Evolutionary conservation across 1,140 invertebrate species (phyloP), one percentile per base, ranked within the genome.

Genomic region (Papilio polyxenes): DNA sequence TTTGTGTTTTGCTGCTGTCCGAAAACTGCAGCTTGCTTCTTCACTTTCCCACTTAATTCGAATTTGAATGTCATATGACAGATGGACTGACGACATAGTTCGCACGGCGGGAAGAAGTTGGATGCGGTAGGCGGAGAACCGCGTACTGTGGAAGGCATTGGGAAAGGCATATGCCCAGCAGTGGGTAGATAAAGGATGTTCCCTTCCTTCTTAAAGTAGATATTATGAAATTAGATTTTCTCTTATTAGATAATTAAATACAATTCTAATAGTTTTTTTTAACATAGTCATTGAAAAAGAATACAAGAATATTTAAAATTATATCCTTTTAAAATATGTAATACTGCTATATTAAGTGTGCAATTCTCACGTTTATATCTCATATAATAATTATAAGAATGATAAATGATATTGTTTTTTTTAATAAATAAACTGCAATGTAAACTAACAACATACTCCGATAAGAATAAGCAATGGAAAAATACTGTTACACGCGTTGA

Each of bases 331-430:
- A 11, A 23, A 31, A 65, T 13, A 65, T 31, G 13, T 11, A 23
- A 31, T 31, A 65, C 17, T 65, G 9, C 62, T n/a, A 9, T 31
- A 31, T 31, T 13, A 65, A 65, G 10, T 65, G 1, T 8, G 11
- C 2, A 13, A 31, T 65, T 65, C 10, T 65, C 62, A 65, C n/a
- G 20, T 11, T 62, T 31, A 65, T 53, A 10, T 65, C n/a, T 59
- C n/a, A 59, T 65, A 65, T n/a, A 23, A 23, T 20, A 65, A 65
- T 31, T 65, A 65, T 31, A 23, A 65, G 23, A 53, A 53, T 53
- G 10, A 65, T 65, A 31, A 65, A 31, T 65, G 10, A 65, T 65
- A 65, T 65, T 65, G 62, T 65, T 65, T 65, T 65, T 65, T 65
- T 23, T 11, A 23, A 65, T 65, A 65, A 65, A 59, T 59, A 7